These are phyloP conservation scores for Catostomus latipinnis DNA, from an alignment of 2,797 vertebrate species.

Conservation along the genomic window DNA sequence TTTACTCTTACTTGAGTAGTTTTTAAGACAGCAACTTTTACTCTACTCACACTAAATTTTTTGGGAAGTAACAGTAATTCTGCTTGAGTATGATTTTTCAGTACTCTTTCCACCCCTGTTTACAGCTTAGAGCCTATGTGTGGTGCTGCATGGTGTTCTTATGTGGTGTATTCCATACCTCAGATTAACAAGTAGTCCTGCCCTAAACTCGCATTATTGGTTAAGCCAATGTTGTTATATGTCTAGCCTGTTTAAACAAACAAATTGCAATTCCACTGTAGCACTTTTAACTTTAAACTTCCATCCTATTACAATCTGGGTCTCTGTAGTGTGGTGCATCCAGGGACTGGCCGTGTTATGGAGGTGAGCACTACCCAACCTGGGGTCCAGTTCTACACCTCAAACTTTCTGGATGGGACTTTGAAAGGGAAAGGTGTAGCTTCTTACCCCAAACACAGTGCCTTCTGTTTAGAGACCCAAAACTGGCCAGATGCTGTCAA, in stretches of 20 bases:
- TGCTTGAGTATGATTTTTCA: no score
- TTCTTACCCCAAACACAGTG: slow-evolving; percentile 85
- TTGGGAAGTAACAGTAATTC: no score
- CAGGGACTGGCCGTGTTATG: slow-evolving; percentile 83
- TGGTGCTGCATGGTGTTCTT: not conserved
- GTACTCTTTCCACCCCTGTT: no score
- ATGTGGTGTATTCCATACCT: not conserved
- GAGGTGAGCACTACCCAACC: slow-evolving; percentile 90
- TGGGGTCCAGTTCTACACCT: slow-evolving; percentile 94
- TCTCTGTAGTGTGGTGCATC: slow-evolving; percentile 81
- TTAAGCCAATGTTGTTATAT: no score
- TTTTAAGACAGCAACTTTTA: no score
- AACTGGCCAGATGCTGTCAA: slow-evolving; percentile 94
- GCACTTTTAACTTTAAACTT: no score
- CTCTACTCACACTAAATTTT: no score
- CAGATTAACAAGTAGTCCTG: no score
- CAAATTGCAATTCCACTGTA: no score
- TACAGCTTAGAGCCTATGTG: not conserved
- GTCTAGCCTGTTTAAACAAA: no score
- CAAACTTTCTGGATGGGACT: slow-evolving; percentile 91
- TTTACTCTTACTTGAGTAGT: no score
- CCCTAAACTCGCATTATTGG: no score
- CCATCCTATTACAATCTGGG: not conserved
- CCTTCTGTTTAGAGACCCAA: slow-evolving; percentile 95
- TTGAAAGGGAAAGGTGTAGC: slow-evolving; percentile 82